phyloP scores from a whole-genome alignment of 2,797 vertebrate genomes.

The Rhincodon typus region DNA sequence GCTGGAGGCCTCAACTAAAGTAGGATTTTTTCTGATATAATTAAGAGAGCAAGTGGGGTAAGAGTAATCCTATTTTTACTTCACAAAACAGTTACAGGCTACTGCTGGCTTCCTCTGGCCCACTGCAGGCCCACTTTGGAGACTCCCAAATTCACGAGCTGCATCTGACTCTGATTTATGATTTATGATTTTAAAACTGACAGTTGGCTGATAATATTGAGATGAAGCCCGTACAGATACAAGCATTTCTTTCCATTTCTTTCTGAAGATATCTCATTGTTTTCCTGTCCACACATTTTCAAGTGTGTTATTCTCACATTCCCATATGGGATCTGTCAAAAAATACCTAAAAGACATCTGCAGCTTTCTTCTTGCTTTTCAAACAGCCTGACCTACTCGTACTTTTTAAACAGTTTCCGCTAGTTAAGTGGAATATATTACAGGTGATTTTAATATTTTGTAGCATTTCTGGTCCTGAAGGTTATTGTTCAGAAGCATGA shows the following conservation, averaged over 20 bases:
- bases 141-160: background rate
- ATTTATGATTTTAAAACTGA: no score
- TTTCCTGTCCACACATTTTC: background rate
- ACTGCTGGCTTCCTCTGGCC: background rate
- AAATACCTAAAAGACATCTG: background rate
- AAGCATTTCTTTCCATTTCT: background rate
- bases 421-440: background rate
- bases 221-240: no score
- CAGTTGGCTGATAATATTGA: no score
- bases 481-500: no score
- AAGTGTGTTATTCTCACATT: background rate
- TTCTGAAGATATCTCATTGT: background rate
- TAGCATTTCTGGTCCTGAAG: no score
- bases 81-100: background rate
- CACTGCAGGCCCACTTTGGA: background rate
- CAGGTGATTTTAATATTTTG: background rate
- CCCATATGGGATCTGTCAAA: background rate
- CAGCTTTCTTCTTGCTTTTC: background rate
- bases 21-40: background rate
- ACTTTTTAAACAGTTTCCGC: background rate
- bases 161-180: background rate
- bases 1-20: background rate
- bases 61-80: background rate
- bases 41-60: background rate
- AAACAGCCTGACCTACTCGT: background rate